Base-by-base conservation (phyloP, 2,797 vertebrate genomes). In the Phrynocephalus vlangalii region DNA sequence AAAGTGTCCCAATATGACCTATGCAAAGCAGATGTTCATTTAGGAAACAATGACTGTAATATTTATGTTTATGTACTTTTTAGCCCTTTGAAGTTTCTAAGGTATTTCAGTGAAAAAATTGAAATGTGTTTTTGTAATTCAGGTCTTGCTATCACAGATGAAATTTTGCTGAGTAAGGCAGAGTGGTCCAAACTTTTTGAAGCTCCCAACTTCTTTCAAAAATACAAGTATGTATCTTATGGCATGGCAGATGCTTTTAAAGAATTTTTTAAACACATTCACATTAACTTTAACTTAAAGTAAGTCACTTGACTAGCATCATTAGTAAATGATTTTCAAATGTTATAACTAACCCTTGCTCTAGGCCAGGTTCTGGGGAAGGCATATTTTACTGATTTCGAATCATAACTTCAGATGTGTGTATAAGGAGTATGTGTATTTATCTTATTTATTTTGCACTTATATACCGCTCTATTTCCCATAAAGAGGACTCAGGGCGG, bases 211-310 rank as follows among this genome's bases (percentile, higher is more conserved):
- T 98, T 99, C 97, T 98, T 98, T 97, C 97, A 98, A 87, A 98
- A 98, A 97, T 99, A 98, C 98, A 98, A 98, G 98, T 98, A 99
- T 98, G 98, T 98, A 98, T 98, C 97, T 96, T 96, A 96, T 96
- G 96, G 97, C 96, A 96, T 97, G 97, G 96, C 67, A 94, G 94
- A 91, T 96, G 93, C 95, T 95, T 93, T 95, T 95, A 67, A 52
- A 70, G 10, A 33, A 30, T 66, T 38, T 79, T 84, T 75, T 52
- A 76, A 82, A 81, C 9, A 44, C 30, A 16, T 56, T 68, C 13
- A 38, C 24, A 38, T 6, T 44, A 63, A 28, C 5, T 72, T 79
- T 70, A 44, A 72, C 13, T 48, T 83, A 24, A 83, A 71, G 3
- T 50, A 33, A 33, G 24, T 75, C 75, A 85, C 52, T 56, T 82